A percentile compares a stretch with the other conserved stretches of the same genome.
These are phyloP conservation scores for Hyphantria cunea DNA, from an alignment of 1,140 invertebrate genomes.

Conservation along the genomic window DNA sequence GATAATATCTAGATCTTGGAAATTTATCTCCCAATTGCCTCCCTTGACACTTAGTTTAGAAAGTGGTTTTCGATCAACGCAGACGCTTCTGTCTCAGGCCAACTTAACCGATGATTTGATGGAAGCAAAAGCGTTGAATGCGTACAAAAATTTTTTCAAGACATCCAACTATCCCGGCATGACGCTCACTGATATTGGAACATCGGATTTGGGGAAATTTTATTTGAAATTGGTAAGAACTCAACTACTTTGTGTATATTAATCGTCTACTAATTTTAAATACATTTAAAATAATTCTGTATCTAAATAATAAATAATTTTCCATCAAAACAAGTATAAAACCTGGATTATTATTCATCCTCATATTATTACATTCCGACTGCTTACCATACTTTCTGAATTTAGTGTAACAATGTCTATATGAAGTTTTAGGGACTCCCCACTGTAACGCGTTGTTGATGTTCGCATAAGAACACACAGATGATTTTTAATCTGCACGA, in stretches of 20 bases:
- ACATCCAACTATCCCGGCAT: constrained; percentile 50
- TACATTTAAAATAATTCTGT: too few relatives aligned
- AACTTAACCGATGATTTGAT: constrained; percentile 45
- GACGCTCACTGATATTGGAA: constrained; percentile 60
- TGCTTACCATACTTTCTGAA: too few relatives aligned
- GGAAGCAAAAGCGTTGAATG: constrained; percentile 54
- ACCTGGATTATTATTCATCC: too few relatives aligned
- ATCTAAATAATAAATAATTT: too few relatives aligned
- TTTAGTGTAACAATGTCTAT: too few relatives aligned
- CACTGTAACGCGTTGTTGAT: too few relatives aligned
- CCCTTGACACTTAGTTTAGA: constrained; percentile 66
- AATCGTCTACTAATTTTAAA: too few relatives aligned
- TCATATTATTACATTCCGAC: too few relatives aligned
- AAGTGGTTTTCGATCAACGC: constrained; percentile 59
- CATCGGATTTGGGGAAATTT: constrained; percentile 58
- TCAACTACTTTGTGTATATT: background rate
- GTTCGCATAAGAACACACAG: too few relatives aligned
- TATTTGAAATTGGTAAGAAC: constrained; percentile 72
- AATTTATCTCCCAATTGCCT: constrained; percentile 72
- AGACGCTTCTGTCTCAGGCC: constrained; percentile 59
- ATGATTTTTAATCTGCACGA: too few relatives aligned
- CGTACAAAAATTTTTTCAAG: constrained; percentile 72
- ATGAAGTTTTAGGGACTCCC: too few relatives aligned
- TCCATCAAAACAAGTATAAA: too few relatives aligned
- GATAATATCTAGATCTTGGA: constrained; percentile 77